Evolutionary conservation across 2,113 vertebrate genomes (phyloP), one percentile per base, ranked within the genome.

Genomic region (Strigops habroptila): DNA sequence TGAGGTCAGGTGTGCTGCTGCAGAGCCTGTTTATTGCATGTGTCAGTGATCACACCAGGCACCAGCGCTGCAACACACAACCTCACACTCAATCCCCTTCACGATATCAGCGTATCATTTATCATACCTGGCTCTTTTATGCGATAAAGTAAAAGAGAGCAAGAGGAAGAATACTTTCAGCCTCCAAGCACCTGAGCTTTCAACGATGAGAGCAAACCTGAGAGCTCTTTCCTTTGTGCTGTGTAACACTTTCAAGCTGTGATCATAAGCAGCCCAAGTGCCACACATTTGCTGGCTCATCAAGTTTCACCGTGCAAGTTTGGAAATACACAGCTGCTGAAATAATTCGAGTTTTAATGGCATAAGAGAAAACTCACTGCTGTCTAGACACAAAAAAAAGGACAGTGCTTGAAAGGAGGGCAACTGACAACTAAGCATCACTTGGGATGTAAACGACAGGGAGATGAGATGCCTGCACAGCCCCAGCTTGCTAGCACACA

Each of bases 241-340:
- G 31, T 9, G 3, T 23, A 41, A 67, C 1, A 1, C 78, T 96
- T 94, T 85, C 63, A 87, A 91, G 83, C 78, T 57, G 30, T 5
- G 35, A 92, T 93, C 93, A 92, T 27, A 92, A 82, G 88, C 77
- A 76, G 81, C 21, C 9, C 9, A 97, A 88, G 81, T 6, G 25
- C 77, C 62, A 84, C 35, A 76, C 63, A 14, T 48, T 69, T 82
- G 88, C 79, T 92, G 86, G 69, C 86, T 97, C 95, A 91, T 91
- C 96, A 87, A 73, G 77, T 93, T 89, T 82, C 52, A 69, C 67
- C 81, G 89, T 80, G 57, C 10, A 79, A 87, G 63, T 70, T 49
- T 82, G 70, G 80, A 94, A 92, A 79, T 22, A n/a, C 21, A 60
- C 39, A 76, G 51, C 41, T 65, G 28, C 67, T 86, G 33, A 69